A percentile compares a stretch with the other conserved stretches of the same genome.
Evolutionary conservation across 2,888 invertebrate species (phyloP).

Genomic region (Aethes cnicana): DNA sequence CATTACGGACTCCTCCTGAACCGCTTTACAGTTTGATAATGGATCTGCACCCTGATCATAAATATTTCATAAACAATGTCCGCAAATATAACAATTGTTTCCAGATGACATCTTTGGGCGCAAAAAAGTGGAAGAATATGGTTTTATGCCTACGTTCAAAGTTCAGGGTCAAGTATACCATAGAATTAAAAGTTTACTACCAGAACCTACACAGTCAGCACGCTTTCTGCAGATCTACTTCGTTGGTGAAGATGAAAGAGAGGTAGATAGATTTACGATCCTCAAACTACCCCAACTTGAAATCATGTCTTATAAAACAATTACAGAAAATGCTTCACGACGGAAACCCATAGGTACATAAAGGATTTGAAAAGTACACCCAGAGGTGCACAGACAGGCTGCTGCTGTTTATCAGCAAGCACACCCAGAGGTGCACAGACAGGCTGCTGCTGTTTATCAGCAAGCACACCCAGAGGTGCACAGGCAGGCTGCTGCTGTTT

Average conservation of each 20-base stretch:
- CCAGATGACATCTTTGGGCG: conserved; percentile 27
- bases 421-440: too few relatives aligned
- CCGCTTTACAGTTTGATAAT: conserved; percentile 7
- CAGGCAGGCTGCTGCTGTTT: too few relatives aligned
- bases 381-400: too few relatives aligned
- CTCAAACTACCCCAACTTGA: background rate
- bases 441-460: too few relatives aligned
- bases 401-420: too few relatives aligned
- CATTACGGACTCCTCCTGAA: conserved; percentile 3
- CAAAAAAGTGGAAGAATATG: conserved; percentile 1
- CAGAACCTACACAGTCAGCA: background rate
- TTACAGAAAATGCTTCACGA: conserved; percentile 2
- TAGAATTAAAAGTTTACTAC: conserved; percentile 8
- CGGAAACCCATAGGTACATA: too few relatives aligned
- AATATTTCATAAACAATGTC: conserved; percentile 12
- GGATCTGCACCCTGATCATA: conserved; percentile 12
- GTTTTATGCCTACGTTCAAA: conserved; percentile 25
- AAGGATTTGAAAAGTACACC: too few relatives aligned
- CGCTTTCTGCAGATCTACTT: conserved; percentile 22
- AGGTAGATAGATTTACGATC: background rate
- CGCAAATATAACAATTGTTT: conserved; percentile 21
- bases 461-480: too few relatives aligned
- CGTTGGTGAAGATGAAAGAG: conserved; percentile 12
- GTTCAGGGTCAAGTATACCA: conserved; percentile 24
- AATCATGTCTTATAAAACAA: background rate